These are phyloP conservation scores for Onychomys arenicola DNA, from an alignment of 2,797 vertebrate species.

Conservation along the genomic window DNA sequence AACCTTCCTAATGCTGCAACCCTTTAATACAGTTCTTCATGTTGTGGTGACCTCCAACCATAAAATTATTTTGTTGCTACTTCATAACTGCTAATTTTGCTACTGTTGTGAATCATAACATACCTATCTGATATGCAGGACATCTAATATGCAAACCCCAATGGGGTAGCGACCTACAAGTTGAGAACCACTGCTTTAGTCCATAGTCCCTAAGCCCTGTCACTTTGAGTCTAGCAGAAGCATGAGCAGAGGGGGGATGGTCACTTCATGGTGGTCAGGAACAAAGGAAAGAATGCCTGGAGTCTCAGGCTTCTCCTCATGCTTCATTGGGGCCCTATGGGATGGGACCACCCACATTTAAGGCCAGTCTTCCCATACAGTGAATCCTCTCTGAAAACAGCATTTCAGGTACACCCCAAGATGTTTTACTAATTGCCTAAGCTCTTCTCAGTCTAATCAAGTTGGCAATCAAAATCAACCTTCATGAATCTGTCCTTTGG, in stretches of 20 bases:
- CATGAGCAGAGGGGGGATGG: neutral
- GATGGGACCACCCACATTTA: neutral
- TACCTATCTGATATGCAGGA: neutral
- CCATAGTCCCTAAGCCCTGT: neutral
- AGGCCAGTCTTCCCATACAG: neutral
- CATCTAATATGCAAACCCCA: neutral
- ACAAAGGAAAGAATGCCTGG: neutral
- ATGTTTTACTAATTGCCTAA: neutral
- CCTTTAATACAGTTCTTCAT: neutral
- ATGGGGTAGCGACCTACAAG: neutral
- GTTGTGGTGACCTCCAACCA: neutral
- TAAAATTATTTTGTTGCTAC: neutral
- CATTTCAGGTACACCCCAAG: neutral
- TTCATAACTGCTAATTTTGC: neutral
- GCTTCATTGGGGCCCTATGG: neutral
- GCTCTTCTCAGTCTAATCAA: neutral
- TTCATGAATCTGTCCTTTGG: neutral
- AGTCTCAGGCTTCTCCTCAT: neutral
- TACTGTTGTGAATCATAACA: neutral
- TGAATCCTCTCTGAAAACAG: neutral
- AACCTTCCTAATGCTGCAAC: neutral
- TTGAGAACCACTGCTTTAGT: neutral
- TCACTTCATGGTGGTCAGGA: neutral
- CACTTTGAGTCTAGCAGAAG: neutral
- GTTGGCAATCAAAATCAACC: neutral